phyloP scores from a whole-genome alignment of 2,888 invertebrate genomes.

The Craniophora ligustri region DNA sequence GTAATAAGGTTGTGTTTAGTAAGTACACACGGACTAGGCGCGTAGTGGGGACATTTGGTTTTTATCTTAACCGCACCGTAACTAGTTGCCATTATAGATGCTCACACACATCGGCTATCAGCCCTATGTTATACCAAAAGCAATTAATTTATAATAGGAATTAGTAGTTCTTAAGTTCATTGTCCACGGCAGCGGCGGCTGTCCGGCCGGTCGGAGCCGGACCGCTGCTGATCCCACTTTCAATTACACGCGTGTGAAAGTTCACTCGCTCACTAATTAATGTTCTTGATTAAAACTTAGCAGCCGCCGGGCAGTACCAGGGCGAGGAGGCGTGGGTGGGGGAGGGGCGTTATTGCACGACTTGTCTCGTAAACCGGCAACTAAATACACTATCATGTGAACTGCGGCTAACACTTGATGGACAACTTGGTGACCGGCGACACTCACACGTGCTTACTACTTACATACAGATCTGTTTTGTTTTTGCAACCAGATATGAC shows the following conservation, averaged over 20 bases:
- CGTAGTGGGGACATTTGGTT: too few relatives aligned
- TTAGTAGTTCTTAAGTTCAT: not conserved
- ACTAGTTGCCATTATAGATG: too few relatives aligned
- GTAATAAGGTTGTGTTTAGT: too few relatives aligned
- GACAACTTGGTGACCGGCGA: conserved; percentile 15
- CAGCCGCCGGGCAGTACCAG: not conserved
- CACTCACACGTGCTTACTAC: too few relatives aligned
- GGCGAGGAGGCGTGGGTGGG: not conserved
- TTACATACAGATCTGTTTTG: not conserved
- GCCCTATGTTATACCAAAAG: too few relatives aligned
- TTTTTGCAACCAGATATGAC: not conserved
- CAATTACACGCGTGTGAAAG: conserved; percentile 53
- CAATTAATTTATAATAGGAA: not conserved
- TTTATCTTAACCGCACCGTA: too few relatives aligned
- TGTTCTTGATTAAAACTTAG: conserved; percentile 63
- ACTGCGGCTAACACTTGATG: conserved; percentile 15
- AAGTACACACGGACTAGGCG: too few relatives aligned
- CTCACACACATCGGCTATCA: too few relatives aligned
- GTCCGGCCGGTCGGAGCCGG: not conserved
- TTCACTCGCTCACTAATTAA: conserved; percentile 54
- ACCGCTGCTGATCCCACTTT: conserved; percentile 51
- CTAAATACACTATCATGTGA: conserved; percentile 23
- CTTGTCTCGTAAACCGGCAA: conserved; percentile 27
- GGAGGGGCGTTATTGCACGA: not conserved
- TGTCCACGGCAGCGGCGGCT: not conserved